Evolutionary conservation across 2,113 vertebrate species (phyloP).

Genomic region (Bombycilla garrulus): DNA sequence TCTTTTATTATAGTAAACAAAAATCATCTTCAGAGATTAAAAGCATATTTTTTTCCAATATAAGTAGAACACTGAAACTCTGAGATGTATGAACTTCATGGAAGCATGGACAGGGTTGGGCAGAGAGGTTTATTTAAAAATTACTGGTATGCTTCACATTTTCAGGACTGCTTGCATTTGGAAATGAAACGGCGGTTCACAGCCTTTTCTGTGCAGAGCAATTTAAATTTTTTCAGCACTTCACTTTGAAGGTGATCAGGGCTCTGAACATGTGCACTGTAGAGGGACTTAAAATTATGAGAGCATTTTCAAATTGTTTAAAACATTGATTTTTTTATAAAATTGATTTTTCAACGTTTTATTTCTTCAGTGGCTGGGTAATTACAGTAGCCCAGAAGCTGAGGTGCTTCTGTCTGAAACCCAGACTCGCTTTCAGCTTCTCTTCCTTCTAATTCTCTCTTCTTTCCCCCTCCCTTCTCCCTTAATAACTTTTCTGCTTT

Average conservation of each 20-base stretch:
- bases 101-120: background rate
- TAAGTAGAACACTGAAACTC: background rate
- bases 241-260: slow-evolving; percentile 65
- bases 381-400: slow-evolving; percentile 57
- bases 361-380: slow-evolving; percentile 70
- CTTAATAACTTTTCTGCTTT: slow-evolving; percentile 67
- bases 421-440: background rate
- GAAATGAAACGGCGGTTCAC: background rate
- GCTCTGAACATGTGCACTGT: slow-evolving; percentile 20
- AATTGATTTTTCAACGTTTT: slow-evolving; percentile 73
- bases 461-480: background rate
- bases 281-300: slow-evolving; percentile 71
- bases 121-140: background rate
- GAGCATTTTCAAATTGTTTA: slow-evolving; percentile 74
- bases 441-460: background rate
- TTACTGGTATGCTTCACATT: slow-evolving; percentile 29
- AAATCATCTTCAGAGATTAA: background rate
- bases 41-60: background rate
- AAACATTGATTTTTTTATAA: slow-evolving; percentile 78
- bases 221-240: slow-evolving; percentile 65
- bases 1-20: background rate
- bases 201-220: slow-evolving; percentile 38
- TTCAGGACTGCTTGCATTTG: slow-evolving; percentile 62
- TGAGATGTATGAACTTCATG: background rate
- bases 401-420: slow-evolving; percentile 44